Percentiles rank a stretch among this genome's conserved stretches.
Evolutionary conservation across 2,113 vertebrate genomes (phyloP).

Genomic region (Danio rerio): GRCz12tu NC_133191.1:22971001-22971500

Average conservation of each 20-base stretch:
- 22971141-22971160: not conserved
- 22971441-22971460: constrained; percentile 25
- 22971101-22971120: constrained; percentile 11
- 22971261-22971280: not conserved
- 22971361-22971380: constrained; percentile 5
- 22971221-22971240: not conserved
- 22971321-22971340: not conserved
- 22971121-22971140: constrained; percentile 3
- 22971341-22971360: constrained; percentile 17
- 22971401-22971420: not conserved
- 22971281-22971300: not conserved
- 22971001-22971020: constrained; percentile 28
- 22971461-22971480: constrained; percentile 17
- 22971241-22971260: not conserved
- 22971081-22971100: not conserved
- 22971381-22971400: constrained; percentile 1
- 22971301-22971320: not conserved
- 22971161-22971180: not conserved
- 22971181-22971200: not conserved
- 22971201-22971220: not conserved
- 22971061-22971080: constrained; percentile 24
- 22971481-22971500: constrained; percentile 26
- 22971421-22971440: not conserved
- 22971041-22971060: not conserved
- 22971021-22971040: no score